Evolutionary conservation across 2,888 invertebrate species (phyloP), one percentile per base, ranked within the genome.

Genomic region (Dicyrtoma fusca): DNA sequence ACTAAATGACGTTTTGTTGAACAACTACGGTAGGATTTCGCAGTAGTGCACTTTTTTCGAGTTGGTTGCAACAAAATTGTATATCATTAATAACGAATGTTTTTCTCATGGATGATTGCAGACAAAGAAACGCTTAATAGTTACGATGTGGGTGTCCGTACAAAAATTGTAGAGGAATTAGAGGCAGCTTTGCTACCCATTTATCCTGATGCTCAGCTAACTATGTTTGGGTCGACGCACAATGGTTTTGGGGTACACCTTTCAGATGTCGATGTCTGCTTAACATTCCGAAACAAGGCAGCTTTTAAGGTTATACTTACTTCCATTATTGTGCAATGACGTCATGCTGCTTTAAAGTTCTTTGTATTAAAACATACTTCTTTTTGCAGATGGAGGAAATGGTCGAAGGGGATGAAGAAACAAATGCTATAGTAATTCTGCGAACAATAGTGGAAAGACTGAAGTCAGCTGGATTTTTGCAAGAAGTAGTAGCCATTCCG

Each of bases 261-360:
- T 13, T 87, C 87, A 76, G 88, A 88, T 82, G 82, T 88, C 70
- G 88, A 88, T 80, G 85, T 88, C 42, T 88, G 88, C 80, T 82
- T 88, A 72, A 86, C 86, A 1, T 87, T 88, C 77, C 81, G 80
- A 47, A 82, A 82, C 53, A 82, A 82, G 47, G 77, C 82, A 45
- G 82, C 81, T 17, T 82, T 82, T 63, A 82, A 84, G 82, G 85
- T 84, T 45, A 53, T 8, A 6, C 3, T 49, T 17, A 49, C 49
- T 49, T 49, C 17, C 3, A n/a, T n/a, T n/a, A n/a, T n/a, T n/a
- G n/a, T n/a, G n/a, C n/a, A n/a, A n/a, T n/a, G 17, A 49, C 14
- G 13, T 49, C 3, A 17, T 49, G 49, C 17, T 55, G 53, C 19
- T 13, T 53, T n/a, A 53, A 53, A 53, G 53, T 53, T 53, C 6